Percentiles rank a stretch among this genome's conserved stretches.
phyloP scores from a whole-genome alignment of 2,113 vertebrate species.

The Lanius collurio region DNA sequence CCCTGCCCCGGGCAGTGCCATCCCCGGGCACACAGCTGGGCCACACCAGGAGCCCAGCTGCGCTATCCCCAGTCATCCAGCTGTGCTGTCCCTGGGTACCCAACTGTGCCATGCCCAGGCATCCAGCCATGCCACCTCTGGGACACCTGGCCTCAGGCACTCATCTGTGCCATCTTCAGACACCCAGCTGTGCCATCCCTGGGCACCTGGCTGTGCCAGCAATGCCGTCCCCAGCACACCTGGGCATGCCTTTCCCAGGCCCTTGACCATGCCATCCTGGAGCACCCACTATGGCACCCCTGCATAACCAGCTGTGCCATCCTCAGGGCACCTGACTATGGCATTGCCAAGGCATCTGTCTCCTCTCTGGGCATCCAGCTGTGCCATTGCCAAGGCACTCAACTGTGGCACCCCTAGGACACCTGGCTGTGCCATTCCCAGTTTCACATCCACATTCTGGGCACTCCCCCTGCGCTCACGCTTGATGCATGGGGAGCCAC shows the following conservation, averaged over 20 bases:
- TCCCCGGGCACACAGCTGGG: fast-evolving
- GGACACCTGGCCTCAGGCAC: not conserved
- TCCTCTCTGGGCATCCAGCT: not conserved
- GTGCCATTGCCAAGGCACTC: not conserved
- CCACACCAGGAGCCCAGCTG: fast-evolving
- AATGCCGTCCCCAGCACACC: not conserved
- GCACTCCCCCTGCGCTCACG: fast-evolving
- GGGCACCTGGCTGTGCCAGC: fast-evolving
- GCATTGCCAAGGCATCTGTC: not conserved
- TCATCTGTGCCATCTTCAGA: not conserved
- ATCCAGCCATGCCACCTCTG: fast-evolving
- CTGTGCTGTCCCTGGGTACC: not conserved
- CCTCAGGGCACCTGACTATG: fast-evolving
- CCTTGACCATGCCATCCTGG: not conserved
- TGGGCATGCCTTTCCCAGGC: no score
- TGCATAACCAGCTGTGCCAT: not conserved
- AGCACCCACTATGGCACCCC: not conserved
- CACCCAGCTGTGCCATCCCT: not conserved
- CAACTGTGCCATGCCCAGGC: not conserved
- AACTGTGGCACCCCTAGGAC: fast-evolving
- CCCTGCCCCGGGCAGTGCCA: fast-evolving
- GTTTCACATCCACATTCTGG: not conserved
- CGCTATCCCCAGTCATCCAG: not conserved
- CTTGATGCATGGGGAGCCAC: fast-evolving
- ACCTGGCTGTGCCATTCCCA: not conserved